Base-by-base conservation (phyloP, 2,888 invertebrate species). In the Hedya salicella region DNA sequence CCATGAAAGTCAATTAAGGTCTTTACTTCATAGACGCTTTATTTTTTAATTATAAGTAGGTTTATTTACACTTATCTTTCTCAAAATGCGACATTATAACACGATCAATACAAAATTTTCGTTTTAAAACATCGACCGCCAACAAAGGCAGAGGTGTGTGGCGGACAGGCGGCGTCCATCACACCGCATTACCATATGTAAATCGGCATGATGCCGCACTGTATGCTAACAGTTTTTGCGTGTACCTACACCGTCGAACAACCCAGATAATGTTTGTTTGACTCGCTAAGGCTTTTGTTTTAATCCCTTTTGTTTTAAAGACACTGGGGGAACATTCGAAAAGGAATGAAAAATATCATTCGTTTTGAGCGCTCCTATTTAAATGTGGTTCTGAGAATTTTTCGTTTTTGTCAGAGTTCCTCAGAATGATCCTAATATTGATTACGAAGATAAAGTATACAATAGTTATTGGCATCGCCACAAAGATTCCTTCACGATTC, bases 181-280 rank as follows among this genome's bases (percentile, higher is more conserved):
- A 77, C 78, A 74, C 74, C 78, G 74, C 80, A 87, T 88, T 87
- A 85, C 78, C 87, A 88, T 88, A 87, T 88, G 87, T 82, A 85
- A 88, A 87, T 88, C 69, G 77, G 79, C 79, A 81, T 81, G 79
- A 80, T 81, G 80, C 17, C 21, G 65, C 57, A 65, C 52, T 74
- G 75, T 76, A 77, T 77, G 75, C 80, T 82, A 84, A 85, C 83
- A 85, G 86, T 86, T 86, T 86, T 86, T 86, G 82, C 83, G 78
- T 81, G 83, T 83, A 81, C 73, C 76, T 77, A 78, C 62, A 56
- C 53, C 60, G 40, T 19, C 48, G 57, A 57, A 64, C 42, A 56
- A 19, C n/a, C 40, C 42, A 53, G 60, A 60, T 60, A 53, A 54
- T 60, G 60, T 60, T 54, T 48, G 59, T 62, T 62, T 14, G 9